Evolutionary conservation across 2,888 invertebrate genomes (phyloP), one percentile per base, ranked within the genome.

Genomic region (Sphinx pinastri): DNA sequence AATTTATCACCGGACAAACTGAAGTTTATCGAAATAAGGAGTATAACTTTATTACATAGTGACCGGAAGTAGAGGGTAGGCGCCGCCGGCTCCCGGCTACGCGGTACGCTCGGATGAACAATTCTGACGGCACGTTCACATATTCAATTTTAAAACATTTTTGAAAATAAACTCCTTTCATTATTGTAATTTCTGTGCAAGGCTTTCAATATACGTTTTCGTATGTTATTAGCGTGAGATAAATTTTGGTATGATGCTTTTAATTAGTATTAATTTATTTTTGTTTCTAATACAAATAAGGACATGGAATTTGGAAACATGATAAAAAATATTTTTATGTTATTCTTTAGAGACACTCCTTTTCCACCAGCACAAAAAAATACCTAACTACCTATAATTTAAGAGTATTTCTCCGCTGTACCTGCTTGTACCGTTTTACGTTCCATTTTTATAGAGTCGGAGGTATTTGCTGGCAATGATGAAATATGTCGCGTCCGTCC

Each of bases 1-100:
- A 93, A 94, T 94, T 94, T 94, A 94, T 94, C 81, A 92, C 85
- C 87, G 89, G 88, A 87, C 89, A 93, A 92, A 93, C 89, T 92
- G 88, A 90, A 93, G 91, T 94, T 93, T 94, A 94, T 94, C 94
- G 93, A 92, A 93, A 92, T 92, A 89, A 91, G 87, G 91, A 84
- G 91, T 94, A 93, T 93, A 93, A 94, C 93, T 94, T 94, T 94
- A 94, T 94, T 94, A 94, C 90, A 91, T 90, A 92, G 88, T 93
- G 92, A 93, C 92, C 94, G 94, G 93, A 94, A 88, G 84, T 84
- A 76, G 85, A 84, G 85, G 84, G 84, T 80, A 82, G 81, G 81
- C 69, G 60, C 69, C 69, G 69, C 52, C 81, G 76, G 78, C 74
- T 76, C 77, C 73, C 75, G 75, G 76, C 80, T 78, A 70, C 71